phyloP scores from a whole-genome alignment of 2,888 invertebrate species.

The Augiades crinisus region DNA sequence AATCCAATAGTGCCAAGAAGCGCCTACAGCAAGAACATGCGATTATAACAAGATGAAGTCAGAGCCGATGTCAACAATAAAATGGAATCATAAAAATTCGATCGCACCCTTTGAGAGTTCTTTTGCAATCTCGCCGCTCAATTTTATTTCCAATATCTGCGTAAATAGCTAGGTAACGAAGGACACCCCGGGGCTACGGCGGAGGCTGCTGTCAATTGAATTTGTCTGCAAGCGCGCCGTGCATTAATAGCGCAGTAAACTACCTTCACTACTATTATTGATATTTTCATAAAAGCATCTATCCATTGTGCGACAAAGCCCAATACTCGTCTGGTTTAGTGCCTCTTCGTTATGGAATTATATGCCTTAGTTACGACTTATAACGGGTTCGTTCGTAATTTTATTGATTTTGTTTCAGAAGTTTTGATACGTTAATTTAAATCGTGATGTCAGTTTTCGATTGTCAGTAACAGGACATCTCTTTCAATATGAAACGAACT shows the following conservation, averaged over 20 bases:
- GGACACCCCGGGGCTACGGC: constrained; percentile 64
- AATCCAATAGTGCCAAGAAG: too few relatives aligned
- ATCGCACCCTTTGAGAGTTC: constrained; percentile 65
- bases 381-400: constrained; percentile 45
- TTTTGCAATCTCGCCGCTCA: constrained; percentile 71
- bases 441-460: not conserved
- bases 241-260: constrained; percentile 74
- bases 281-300: constrained; percentile 66
- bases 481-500: too few relatives aligned
- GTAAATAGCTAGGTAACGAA: constrained; percentile 72
- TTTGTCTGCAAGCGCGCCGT: constrained; percentile 76
- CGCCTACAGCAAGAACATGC: constrained; percentile 19
- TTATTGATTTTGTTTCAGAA: constrained; percentile 39
- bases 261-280: constrained; percentile 67
- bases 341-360: constrained; percentile 54
- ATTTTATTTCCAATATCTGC: constrained; percentile 68
- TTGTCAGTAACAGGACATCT: too few relatives aligned
- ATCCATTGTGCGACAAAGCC: constrained; percentile 56
- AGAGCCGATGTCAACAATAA: constrained; percentile 66
- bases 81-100: constrained; percentile 66
- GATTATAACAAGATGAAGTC: constrained; percentile 42
- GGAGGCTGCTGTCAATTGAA: constrained; percentile 76
- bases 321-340: constrained; percentile 56
- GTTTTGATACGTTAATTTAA: not conserved
- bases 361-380: constrained; percentile 48